Base-by-base conservation (phyloP, 2,797 vertebrate genomes). In the Gadopsis bispinosus region DNA sequence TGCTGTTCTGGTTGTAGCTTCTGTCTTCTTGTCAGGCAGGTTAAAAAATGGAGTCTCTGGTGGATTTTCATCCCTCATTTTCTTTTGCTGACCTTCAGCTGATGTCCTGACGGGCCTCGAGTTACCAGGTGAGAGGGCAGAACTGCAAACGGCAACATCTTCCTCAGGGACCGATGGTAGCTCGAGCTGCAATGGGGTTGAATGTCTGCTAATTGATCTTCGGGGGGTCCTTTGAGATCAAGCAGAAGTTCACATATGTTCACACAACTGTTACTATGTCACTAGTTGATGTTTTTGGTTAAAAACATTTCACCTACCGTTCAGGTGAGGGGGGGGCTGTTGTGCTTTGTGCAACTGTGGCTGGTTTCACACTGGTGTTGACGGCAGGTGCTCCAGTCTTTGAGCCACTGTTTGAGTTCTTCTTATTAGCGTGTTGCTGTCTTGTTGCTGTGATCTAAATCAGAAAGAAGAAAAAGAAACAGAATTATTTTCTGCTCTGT, bases 51-150 rank as follows among this genome's bases (percentile, higher is more conserved):
- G 60, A 75, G 53, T 58, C 51, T 74, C 64, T 14, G 75, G 58
- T 19, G 75, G 50, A 9, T 37, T 56, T 87, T 60, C 71, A 5
- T 55, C 56, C 31, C 83, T 92, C 60, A 84, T 92, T 79, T 91
- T 96, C 86, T 94, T 92, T 26, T 19, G 73, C 54, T 93, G 94
- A 81, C 79, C 73, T 87, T 91, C 82, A 63, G 72, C 54, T 90
- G 94, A 85, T 12, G 83, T 94, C 91, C 94, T 96, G 81, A 86
- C 51, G 6, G 96, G 97, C 51, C 96, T 85, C 0, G 81, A 74
- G 81, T 90, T 91, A 12, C 87, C 90, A 19, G 85, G 82, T 70
- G 72, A 78, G 61, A 88, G 58, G 45, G 63, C 58, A 41, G 78
- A 33, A 7, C 64, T 72, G 22, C 85, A 87, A 29, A 76, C 41